Percentiles rank a stretch among this genome's conserved stretches.
These are phyloP conservation scores for Embiotoca jacksoni DNA, from an alignment of 2,113 vertebrate species.

Conservation along the genomic window DNA sequence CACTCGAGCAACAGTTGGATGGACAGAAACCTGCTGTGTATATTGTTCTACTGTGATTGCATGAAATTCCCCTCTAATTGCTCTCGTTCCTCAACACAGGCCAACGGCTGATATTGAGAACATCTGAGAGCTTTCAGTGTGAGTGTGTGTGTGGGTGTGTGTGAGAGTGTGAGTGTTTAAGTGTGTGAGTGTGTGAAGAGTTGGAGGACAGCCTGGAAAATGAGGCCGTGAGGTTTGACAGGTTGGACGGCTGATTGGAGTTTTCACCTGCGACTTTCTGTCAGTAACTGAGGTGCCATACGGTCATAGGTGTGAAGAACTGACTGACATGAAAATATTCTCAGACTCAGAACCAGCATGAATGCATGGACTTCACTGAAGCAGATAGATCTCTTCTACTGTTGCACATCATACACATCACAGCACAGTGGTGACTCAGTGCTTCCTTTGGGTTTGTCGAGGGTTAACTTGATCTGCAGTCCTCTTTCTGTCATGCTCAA, in stretches of 20 bases:
- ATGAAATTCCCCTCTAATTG: constrained; percentile 73
- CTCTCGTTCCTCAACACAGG: constrained; percentile 55
- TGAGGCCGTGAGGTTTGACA: constrained; percentile 45
- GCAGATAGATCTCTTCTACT: too few species aligned
- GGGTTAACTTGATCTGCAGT: too few species aligned
- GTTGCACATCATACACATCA: too few species aligned
- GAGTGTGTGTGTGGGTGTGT: constrained; percentile 37
- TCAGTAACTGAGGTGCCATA: constrained; percentile 15
- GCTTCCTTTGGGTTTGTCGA: too few species aligned
- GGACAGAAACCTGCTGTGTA: constrained; percentile 68
- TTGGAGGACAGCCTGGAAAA: constrained; percentile 67
- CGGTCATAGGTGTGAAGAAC: background rate
- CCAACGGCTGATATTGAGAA: constrained; percentile 69
- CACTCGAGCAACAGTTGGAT: constrained; percentile 56
- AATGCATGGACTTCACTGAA: background rate
- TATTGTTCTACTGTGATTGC: constrained; percentile 74
- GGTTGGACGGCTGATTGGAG: constrained; percentile 45
- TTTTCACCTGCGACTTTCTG: constrained; percentile 54
- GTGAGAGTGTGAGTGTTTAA: constrained; percentile 22
- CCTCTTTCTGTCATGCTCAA: too few species aligned
- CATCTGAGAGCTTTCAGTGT: constrained; percentile 67
- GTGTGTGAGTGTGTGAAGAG: constrained; percentile 33
- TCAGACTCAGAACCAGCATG: background rate
- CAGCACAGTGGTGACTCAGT: too few species aligned
- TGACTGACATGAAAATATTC: background rate